These are phyloP conservation scores for Carcharodon carcharias DNA, from an alignment of 2,797 vertebrate genomes.

Conservation along the genomic window DNA sequence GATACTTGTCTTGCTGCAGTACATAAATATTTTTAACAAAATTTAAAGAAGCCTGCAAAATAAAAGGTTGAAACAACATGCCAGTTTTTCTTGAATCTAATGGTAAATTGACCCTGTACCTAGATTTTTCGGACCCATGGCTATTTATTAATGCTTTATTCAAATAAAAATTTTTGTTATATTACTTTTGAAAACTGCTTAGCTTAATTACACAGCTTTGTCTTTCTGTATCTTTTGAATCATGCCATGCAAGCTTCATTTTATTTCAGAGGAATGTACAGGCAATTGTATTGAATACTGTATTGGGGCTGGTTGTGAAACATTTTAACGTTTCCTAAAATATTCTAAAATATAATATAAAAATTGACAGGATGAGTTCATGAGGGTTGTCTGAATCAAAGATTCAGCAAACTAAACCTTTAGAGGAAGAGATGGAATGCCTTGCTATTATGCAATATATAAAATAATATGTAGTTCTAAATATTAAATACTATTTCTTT, in stretches of 20 bases:
- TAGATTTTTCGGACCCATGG: background rate
- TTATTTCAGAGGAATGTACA: background rate
- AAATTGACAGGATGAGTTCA: background rate
- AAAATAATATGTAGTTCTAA: background rate
- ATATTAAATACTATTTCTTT: constrained; percentile 32
- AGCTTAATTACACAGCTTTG: background rate
- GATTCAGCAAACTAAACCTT: background rate
- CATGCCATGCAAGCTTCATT: background rate
- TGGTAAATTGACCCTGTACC: background rate
- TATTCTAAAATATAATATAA: background rate
- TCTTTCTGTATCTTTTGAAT: background rate
- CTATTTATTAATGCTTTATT: background rate
- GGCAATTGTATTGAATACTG: background rate
- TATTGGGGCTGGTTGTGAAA: background rate
- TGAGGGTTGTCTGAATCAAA: background rate
- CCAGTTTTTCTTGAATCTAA: background rate
- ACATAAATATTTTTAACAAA: too few species aligned
- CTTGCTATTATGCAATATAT: background rate
- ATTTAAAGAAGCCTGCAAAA: background rate
- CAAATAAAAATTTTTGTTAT: background rate
- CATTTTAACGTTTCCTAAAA: background rate
- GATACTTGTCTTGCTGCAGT: too few species aligned
- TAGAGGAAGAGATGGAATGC: background rate
- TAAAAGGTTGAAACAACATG: background rate
- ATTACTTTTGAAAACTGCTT: background rate